These are phyloP conservation scores for Dusona sp. DNA, from an alignment of 2,888 invertebrate species.

Conservation along the genomic window DNA sequence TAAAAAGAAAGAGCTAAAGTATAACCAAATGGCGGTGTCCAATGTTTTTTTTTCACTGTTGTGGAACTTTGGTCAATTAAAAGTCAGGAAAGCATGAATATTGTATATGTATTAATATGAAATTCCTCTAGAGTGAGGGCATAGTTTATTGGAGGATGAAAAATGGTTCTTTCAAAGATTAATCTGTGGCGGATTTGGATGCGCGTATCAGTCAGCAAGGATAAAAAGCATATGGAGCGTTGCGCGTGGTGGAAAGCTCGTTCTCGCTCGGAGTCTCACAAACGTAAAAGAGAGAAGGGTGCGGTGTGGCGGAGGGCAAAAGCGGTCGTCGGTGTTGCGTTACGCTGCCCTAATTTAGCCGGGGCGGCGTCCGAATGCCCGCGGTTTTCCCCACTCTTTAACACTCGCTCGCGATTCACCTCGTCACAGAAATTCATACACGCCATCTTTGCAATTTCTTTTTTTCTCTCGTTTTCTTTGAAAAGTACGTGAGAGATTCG, in stretches of 20 bases:
- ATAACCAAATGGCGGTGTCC: too few relatives aligned
- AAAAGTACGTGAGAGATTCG: not conserved
- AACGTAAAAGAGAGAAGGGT: conserved; percentile 13
- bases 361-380: conserved; percentile 76
- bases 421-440: conserved; percentile 79
- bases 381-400: conserved; percentile 76
- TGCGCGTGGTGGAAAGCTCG: conserved; percentile 26
- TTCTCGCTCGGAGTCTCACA: conserved; percentile 20
- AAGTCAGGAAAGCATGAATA: not conserved
- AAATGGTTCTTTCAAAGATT: not conserved
- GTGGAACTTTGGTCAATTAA: not conserved
- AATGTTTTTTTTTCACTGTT: too few relatives aligned
- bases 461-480: not conserved
- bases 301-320: conserved; percentile 24
- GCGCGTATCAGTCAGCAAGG: conserved; percentile 2
- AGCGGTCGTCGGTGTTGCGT: conserved; percentile 82
- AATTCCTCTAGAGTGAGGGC: not conserved
- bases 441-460: conserved; percentile 42
- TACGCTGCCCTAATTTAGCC: conserved; percentile 85
- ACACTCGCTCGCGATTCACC: conserved; percentile 65
- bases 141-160: conserved; percentile 2
- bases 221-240: conserved; percentile 24
- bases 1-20: too few relatives aligned
- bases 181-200: not conserved
- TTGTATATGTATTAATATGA: not conserved